Base-by-base conservation (phyloP, 2,888 invertebrate species). In the Tortrix viridana region DNA sequence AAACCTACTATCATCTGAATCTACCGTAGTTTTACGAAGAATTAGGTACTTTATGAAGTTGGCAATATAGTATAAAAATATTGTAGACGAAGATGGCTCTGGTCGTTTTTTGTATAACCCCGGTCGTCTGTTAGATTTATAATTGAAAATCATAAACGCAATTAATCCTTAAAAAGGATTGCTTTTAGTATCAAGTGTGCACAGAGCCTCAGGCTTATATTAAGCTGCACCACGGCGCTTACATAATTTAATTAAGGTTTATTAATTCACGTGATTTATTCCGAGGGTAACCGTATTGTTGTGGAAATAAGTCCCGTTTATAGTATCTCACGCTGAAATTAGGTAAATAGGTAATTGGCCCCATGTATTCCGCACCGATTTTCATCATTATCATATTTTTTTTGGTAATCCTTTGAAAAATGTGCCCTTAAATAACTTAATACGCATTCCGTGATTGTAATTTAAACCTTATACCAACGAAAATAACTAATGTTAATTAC, bases 221-320 rank as follows among this genome's bases (percentile, higher is more conserved):
- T 50, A 37, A 50, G 37, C 19, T 20, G 49, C 32, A 37, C 14
- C 19, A 37, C 50, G 9, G 12, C 20, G 50, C 50, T 61, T 57
- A 52, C 56, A 43, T 63, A 58, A 63, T 63, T 63, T 58, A 47
- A 63, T 63, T 57, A 63, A 58, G 52, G 26, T 47, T 48, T 53
- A 63, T 63, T 63, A 57, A 62, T 62, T 52, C 52, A 16, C 20
- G 16, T 52, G 57, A 57, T 57, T 62, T 57, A 62, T 52, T 46
- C 57, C 16, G 23, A 47, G 46, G 62, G 56, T 63, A 47, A 20
- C 26, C 43, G 5, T 58, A 63, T 48, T 57, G 57, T 62, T 63
- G 57, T 52, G 50, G 57, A 47, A 56, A 62, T 62, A 58, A 57
- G 32, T 26, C 32, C 58, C 53, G 63, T 63, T 53, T 53, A 48